A percentile compares a stretch with the other conserved stretches of the same genome.
Conservation (phyloP, 2,888 invertebrate species). For the Ischnus inquisitorius region DNA sequence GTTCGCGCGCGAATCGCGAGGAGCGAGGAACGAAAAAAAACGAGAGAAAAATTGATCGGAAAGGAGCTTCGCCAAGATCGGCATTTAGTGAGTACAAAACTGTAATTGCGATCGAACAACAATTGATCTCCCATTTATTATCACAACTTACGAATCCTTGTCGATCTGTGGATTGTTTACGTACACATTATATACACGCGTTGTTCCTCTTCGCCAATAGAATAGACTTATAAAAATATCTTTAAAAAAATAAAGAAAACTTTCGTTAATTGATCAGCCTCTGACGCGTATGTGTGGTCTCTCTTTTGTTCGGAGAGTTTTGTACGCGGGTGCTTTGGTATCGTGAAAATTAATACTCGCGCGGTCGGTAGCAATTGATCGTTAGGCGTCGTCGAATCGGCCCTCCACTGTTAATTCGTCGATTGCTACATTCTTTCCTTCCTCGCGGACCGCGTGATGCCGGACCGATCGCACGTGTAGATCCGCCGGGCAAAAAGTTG, state of each 20-base stretch:
- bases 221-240: slow-evolving; percentile 2
- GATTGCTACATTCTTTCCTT: slow-evolving; percentile 35
- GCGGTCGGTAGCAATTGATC: slow-evolving; percentile 17
- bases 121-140: neutral
- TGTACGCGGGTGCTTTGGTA: slow-evolving; percentile 7
- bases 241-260: neutral
- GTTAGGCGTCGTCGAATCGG: slow-evolving; percentile 76
- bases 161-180: neutral
- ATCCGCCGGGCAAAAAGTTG: slow-evolving; percentile 74
- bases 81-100: slow-evolving; percentile 27
- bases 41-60: neutral
- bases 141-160: neutral
- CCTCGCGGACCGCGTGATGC: slow-evolving; percentile 61
- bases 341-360: neutral
- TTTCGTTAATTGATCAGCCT: neutral
- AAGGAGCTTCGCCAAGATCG: neutral
- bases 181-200: neutral
- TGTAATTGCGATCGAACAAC: slow-evolving; percentile 1
- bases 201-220: slow-evolving; percentile 7
- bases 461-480: slow-evolving; percentile 63
- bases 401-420: slow-evolving; percentile 66
- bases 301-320: neutral
- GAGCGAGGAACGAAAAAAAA: neutral
- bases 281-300: neutral
- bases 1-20: neutral